Evolutionary conservation across 2,888 invertebrate species (phyloP).

Genomic region (Apodemia mormo): DNA sequence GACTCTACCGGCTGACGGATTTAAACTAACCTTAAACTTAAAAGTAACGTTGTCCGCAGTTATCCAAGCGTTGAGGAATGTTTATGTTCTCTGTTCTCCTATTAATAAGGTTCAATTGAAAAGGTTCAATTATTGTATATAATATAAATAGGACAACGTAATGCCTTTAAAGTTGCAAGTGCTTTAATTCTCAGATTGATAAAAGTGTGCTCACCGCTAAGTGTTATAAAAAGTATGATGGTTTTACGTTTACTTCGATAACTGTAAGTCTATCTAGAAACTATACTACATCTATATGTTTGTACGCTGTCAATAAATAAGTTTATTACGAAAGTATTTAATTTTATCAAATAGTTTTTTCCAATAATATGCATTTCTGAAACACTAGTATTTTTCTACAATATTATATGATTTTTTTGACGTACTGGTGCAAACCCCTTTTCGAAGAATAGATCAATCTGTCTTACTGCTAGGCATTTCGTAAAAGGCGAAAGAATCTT

Average conservation of each 20-base stretch:
- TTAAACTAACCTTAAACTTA: constrained; percentile 77
- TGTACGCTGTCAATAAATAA: neutral
- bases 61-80: constrained; percentile 71
- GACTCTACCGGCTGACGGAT: constrained; percentile 63
- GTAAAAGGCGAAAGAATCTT: too few relatives aligned
- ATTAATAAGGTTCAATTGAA: constrained; percentile 65
- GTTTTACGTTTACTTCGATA: constrained; percentile 10
- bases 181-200: neutral
- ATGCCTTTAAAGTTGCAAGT: neutral
- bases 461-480: too few relatives aligned
- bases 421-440: too few relatives aligned
- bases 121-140: constrained; percentile 38
- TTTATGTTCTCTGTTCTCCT: constrained; percentile 63
- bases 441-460: too few relatives aligned
- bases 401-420: too few relatives aligned
- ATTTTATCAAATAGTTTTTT: too few relatives aligned
- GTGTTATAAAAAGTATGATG: constrained; percentile 8
- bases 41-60: constrained; percentile 37
- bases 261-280: constrained; percentile 6
- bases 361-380: too few relatives aligned
- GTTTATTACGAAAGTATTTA: too few relatives aligned
- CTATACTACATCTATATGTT: neutral
- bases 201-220: constrained; percentile 6
- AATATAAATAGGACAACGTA: constrained; percentile 8
- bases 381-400: too few relatives aligned